These are phyloP conservation scores for Notolabrus celidotus DNA, from an alignment of 2,797 vertebrate genomes.

Conservation along the genomic window DNA sequence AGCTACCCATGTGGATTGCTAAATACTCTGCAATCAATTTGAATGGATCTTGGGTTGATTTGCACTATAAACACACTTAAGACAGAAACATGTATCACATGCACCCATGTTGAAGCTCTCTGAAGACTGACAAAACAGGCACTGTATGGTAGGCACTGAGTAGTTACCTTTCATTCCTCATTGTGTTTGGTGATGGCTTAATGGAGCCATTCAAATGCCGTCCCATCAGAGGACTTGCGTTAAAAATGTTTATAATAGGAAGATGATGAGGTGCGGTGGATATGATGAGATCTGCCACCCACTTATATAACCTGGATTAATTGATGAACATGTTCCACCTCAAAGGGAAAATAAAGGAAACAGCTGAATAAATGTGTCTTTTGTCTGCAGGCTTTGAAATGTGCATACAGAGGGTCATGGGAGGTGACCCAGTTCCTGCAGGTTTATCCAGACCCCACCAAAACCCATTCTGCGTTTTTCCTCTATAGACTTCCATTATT, in stretches of 20 bases:
- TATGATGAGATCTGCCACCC: constrained; percentile 6
- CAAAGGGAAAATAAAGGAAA: not conserved
- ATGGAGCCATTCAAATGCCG: constrained; percentile 30
- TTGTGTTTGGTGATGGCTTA: constrained; percentile 16
- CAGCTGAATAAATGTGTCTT: not conserved
- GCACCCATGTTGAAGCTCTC: not conserved
- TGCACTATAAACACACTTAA: not conserved
- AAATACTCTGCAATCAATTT: constrained; percentile 26
- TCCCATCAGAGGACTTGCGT: constrained; percentile 15
- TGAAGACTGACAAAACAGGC: not conserved
- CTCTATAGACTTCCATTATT: constrained; percentile 39
- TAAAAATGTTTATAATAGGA: constrained; percentile 13
- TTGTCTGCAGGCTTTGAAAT: not conserved
- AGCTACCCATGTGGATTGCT: not conserved
- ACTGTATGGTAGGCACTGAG: not conserved
- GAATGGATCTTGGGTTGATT: constrained; percentile 26
- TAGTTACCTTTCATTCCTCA: not conserved
- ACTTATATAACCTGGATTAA: not conserved
- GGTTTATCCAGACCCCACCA: constrained; percentile 31
- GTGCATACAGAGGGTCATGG: constrained; percentile 27
- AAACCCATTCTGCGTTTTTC: constrained; percentile 13
- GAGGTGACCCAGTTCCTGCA: constrained; percentile 48
- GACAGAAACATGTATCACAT: not conserved
- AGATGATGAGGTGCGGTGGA: constrained; percentile 11
- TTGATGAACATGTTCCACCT: not conserved